Percentiles rank a stretch among this genome's conserved stretches.
These are phyloP conservation scores for Drosophila leonis DNA, from an alignment of 2,888 invertebrate species.

Conservation along the genomic window DNA sequence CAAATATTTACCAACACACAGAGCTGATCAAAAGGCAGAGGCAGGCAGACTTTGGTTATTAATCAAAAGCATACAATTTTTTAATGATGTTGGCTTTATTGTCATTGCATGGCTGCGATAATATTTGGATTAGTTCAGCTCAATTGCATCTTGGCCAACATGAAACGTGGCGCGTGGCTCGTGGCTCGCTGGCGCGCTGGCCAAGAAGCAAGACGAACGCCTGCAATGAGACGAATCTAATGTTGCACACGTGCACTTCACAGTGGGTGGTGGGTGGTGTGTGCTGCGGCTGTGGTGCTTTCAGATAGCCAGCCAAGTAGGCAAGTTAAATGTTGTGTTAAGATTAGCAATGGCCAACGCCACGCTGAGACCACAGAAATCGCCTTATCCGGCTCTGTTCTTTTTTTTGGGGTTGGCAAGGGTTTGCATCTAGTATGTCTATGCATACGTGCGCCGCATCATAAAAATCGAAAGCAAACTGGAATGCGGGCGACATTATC, in stretches of 20 bases:
- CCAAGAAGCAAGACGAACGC: slow-evolving; percentile 29
- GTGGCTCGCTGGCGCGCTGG: too few species aligned
- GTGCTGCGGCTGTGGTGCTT: slow-evolving; percentile 9
- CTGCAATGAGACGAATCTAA: slow-evolving; percentile 80
- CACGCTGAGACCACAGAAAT: slow-evolving; percentile 61
- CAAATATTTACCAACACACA: slow-evolving; percentile 63
- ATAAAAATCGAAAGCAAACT: slow-evolving; percentile 41
- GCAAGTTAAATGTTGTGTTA: slow-evolving; percentile 78
- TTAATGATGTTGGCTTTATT: slow-evolving; percentile 72
- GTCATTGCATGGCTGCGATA: slow-evolving; percentile 70
- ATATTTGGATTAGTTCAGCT: slow-evolving; percentile 84
- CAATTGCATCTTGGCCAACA: slow-evolving; percentile 78
- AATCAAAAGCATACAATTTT: slow-evolving; percentile 74
- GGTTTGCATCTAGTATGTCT: slow-evolving; percentile 22
- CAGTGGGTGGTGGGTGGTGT: slow-evolving; percentile 31
- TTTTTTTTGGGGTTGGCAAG: slow-evolving; percentile 11
- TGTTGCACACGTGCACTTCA: slow-evolving; percentile 79
- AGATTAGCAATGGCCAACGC: slow-evolving; percentile 68
- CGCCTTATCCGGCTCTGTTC: slow-evolving; percentile 57
- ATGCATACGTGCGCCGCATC: slow-evolving; percentile 63
- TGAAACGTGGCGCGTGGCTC: slow-evolving; percentile 52
- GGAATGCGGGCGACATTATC: slow-evolving; percentile 68
- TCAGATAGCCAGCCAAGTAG: slow-evolving; percentile 55
- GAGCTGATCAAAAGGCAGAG: slow-evolving; percentile 61
- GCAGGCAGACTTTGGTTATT: slow-evolving; percentile 65